These are phyloP conservation scores for Gnathonemus echidnorhynchus DNA, from an alignment of 2,113 vertebrate species.

Conservation along the genomic window DNA sequence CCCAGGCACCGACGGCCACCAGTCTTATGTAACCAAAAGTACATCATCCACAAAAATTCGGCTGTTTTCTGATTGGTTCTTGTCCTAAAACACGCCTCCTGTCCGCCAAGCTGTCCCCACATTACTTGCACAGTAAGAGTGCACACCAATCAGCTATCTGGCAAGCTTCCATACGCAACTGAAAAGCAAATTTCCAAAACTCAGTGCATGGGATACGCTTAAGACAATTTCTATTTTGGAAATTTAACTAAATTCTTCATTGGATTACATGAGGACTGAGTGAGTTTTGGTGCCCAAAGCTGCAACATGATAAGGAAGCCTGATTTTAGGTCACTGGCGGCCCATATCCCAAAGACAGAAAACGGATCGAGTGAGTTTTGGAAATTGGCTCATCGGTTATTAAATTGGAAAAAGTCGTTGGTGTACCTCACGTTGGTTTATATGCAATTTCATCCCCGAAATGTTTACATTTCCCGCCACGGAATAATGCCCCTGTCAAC, in stretches of 20 bases:
- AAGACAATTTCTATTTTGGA: not conserved
- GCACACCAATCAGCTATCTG: not conserved
- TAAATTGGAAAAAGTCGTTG: not conserved
- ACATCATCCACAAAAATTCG: not conserved
- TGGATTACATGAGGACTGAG: not conserved
- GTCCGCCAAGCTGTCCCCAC: not conserved
- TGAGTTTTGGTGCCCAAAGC: not conserved
- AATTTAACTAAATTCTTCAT: not conserved
- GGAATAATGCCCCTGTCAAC: not conserved
- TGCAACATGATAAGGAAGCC: not conserved
- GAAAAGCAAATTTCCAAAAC: not conserved
- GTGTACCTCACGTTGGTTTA: not conserved
- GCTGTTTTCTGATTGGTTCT: not conserved
- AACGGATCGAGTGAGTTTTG: not conserved
- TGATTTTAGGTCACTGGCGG: not conserved
- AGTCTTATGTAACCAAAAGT: not conserved
- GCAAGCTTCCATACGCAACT: not conserved
- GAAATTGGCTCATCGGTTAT: not conserved
- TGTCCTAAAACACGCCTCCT: not conserved
- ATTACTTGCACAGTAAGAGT: not conserved
- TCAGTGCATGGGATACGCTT: not conserved
- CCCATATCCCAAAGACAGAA: not conserved
- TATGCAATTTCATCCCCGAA: not conserved
- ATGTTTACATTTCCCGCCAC: not conserved
- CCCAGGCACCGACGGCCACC: not conserved